Evolutionary conservation across 2,113 vertebrate species (phyloP).

Genomic region (Candoia aspera): DNA sequence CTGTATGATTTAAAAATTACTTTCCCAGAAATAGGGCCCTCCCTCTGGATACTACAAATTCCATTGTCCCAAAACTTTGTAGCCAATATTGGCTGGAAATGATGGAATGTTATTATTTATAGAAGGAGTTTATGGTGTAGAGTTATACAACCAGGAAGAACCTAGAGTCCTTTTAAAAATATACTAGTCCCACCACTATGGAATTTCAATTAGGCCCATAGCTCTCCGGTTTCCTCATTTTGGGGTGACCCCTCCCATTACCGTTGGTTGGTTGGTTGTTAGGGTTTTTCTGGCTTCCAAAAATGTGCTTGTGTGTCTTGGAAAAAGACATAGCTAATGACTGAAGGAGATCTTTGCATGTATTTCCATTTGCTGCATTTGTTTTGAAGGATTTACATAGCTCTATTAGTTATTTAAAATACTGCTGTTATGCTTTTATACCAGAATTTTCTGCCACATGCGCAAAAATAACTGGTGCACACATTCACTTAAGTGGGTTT

Average conservation of each 20-base stretch:
- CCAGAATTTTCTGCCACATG: not conserved
- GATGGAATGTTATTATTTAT: not conserved
- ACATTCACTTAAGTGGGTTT: not conserved
- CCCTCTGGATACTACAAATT: not conserved
- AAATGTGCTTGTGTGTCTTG: not conserved
- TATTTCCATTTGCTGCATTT: not conserved
- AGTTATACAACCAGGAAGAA: not conserved
- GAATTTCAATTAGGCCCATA: not conserved
- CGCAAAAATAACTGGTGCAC: not conserved
- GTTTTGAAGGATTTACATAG: not conserved
- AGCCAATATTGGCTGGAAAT: not conserved
- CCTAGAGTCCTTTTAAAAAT: not conserved
- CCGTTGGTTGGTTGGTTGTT: not conserved
- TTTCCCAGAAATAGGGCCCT: not conserved
- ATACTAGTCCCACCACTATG: not conserved
- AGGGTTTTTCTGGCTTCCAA: not conserved
- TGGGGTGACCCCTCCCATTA: not conserved
- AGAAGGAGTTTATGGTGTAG: not conserved
- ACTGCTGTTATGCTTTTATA: not conserved
- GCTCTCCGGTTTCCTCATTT: not conserved
- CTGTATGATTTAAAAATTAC: not conserved
- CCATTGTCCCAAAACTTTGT: not conserved
- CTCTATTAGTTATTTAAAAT: not conserved
- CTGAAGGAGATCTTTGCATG: not conserved
- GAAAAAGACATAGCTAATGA: not conserved